Conservation (phyloP, 2,113 vertebrate species). For the Andinoacara biseriatus region DNA sequence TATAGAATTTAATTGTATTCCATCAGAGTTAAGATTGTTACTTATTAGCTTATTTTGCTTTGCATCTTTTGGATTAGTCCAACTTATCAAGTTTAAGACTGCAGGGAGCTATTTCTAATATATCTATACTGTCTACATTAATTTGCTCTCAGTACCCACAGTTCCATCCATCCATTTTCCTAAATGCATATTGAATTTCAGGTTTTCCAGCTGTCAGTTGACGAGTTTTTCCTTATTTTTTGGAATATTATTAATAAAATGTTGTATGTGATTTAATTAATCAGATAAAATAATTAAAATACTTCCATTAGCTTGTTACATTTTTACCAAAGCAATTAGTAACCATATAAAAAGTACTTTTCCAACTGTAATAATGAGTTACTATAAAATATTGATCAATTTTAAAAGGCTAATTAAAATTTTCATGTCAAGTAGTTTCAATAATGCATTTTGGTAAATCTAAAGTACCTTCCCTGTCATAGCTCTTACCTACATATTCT, state of each 20-base stretch:
- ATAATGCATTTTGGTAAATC: accelerated
- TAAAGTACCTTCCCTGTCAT: background rate
- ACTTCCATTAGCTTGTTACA: background rate
- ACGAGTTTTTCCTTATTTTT: accelerated
- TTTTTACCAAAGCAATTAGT: background rate
- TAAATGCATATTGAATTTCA: too few relatives aligned
- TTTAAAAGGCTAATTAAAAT: background rate
- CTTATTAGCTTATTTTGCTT: too few relatives aligned
- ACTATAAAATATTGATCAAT: background rate
- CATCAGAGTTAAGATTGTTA: too few relatives aligned
- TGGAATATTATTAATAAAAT: background rate
- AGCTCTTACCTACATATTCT: background rate
- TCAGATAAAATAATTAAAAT: background rate
- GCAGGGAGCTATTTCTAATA: too few relatives aligned
- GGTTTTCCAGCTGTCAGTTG: too few relatives aligned
- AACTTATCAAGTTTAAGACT: too few relatives aligned
- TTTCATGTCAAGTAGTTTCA: background rate
- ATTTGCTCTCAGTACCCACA: too few relatives aligned
- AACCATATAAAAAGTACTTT: background rate
- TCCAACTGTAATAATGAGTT: background rate
- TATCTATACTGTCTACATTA: too few relatives aligned
- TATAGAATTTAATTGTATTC: too few relatives aligned
- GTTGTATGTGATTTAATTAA: accelerated
- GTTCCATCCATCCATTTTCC: too few relatives aligned
- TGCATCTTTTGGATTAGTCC: too few relatives aligned